A percentile compares a stretch with the other conserved stretches of the same genome.
Conservation (phyloP, 2,888 invertebrate species). For the Andrena fulva region DNA sequence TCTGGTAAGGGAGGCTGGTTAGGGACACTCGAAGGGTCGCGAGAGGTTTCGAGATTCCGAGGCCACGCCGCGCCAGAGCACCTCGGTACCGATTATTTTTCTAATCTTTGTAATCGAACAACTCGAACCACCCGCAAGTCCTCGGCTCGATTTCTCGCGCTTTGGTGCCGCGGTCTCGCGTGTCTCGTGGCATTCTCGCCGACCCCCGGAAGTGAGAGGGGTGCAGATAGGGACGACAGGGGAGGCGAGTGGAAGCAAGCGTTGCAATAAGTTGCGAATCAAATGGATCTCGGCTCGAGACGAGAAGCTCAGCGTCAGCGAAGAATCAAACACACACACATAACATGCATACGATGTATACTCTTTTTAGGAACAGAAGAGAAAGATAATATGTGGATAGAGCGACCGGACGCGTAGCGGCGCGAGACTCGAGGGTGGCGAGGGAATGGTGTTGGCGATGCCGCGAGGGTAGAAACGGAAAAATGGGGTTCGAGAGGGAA, state of each 20-base stretch:
- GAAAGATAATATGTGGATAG: constrained; percentile 4
- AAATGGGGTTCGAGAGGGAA: constrained; percentile 8
- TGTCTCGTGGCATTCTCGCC: constrained; percentile 1
- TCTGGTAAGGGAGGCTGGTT: background rate
- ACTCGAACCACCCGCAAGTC: constrained; percentile 10
- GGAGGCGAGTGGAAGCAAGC: constrained; percentile 52
- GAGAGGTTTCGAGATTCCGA: constrained; percentile 10
- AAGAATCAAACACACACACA: constrained; percentile 79
- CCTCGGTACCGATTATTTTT: constrained; percentile 61
- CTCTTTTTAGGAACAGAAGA: constrained; percentile 47
- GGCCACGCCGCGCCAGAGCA: constrained; percentile 4
- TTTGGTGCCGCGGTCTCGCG: background rate
- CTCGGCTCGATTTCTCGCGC: constrained; percentile 17
- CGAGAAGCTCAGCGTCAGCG: constrained; percentile 78
- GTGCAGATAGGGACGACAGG: background rate
- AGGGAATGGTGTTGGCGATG: background rate
- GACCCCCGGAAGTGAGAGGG: background rate
- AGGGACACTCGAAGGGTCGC: constrained; percentile 15
- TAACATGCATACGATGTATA: constrained; percentile 49
- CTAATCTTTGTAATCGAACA: constrained; percentile 61
- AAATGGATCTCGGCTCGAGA: constrained; percentile 80
- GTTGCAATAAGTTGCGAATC: constrained; percentile 81
- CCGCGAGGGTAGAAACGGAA: background rate
- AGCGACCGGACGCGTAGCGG: constrained; percentile 1
- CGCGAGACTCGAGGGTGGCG: background rate